Evolutionary conservation across 2,113 vertebrate genomes (phyloP).

Genomic region (Ahaetulla prasina): DNA sequence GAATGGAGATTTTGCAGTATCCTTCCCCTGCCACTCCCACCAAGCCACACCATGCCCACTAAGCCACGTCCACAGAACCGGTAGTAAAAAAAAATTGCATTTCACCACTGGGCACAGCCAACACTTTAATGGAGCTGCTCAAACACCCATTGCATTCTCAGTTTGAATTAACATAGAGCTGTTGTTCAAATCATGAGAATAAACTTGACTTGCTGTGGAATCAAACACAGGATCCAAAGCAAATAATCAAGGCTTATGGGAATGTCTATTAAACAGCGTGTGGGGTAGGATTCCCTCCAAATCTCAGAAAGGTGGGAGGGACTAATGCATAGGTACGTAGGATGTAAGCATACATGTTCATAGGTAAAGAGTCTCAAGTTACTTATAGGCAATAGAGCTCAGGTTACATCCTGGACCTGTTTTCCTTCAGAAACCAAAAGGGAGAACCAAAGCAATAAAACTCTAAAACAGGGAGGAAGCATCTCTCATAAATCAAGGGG

Average conservation of each 20-base stretch:
- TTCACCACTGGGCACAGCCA: background rate
- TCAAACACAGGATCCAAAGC: background rate
- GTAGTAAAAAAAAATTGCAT: no score
- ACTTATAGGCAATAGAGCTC: background rate
- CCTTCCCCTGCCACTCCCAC: no score
- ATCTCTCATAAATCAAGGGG: background rate
- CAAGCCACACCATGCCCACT: no score
- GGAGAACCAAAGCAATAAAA: background rate
- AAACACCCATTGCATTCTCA: background rate
- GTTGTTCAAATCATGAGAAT: background rate
- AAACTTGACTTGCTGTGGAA: background rate
- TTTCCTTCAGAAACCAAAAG: background rate
- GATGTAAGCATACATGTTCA: background rate
- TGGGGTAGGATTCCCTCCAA: background rate
- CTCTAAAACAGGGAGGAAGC: background rate
- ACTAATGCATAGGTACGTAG: background rate
- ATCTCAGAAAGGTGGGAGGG: background rate
- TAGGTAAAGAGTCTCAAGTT: background rate
- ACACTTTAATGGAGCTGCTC: background rate
- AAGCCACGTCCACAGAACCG: no score
- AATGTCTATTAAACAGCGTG: background rate
- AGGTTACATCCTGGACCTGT: background rate
- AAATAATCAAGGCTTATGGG: background rate
- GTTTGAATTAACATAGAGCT: background rate
- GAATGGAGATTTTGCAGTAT: no score